These are phyloP conservation scores for Pteronura brasiliensis DNA, from an alignment of 2,113 vertebrate genomes.

Conservation along the genomic window DNA sequence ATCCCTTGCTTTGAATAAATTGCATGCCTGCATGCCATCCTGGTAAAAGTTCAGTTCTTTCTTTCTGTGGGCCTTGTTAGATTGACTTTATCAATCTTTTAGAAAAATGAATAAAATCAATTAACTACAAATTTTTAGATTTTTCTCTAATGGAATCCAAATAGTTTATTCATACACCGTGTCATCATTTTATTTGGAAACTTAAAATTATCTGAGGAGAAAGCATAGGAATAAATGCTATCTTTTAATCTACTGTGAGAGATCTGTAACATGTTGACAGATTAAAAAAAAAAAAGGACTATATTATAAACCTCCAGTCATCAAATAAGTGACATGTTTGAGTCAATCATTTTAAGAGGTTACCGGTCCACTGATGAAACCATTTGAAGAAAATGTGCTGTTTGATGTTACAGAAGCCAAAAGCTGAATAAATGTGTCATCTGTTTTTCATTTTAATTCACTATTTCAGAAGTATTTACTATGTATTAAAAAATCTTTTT, in stretches of 20 bases:
- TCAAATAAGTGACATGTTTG: constrained; percentile 67
- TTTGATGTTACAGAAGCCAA: constrained; percentile 77
- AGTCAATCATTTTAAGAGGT: constrained; percentile 73
- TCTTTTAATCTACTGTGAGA: constrained; percentile 50
- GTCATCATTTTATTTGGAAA: constrained; percentile 21
- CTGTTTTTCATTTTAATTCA: constrained; percentile 78
- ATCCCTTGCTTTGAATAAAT: background rate
- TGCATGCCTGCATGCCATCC: background rate
- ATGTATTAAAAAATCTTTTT: constrained; percentile 72
- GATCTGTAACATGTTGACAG: constrained; percentile 15
- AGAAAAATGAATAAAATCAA: background rate
- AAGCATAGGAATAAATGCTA: constrained; percentile 6
- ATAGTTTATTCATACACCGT: background rate
- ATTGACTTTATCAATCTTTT: background rate
- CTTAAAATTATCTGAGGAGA: background rate
- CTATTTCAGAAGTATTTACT: constrained; percentile 75
- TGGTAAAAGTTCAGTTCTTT: background rate
- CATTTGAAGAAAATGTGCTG: constrained; percentile 76
- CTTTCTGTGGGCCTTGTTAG: background rate
- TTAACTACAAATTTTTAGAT: background rate
- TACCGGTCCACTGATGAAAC: constrained; percentile 72
- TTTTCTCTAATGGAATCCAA: constrained; percentile 20
- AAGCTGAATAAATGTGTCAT: constrained; percentile 74
- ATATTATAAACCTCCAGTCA: constrained; percentile 57
- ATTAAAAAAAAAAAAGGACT: constrained; percentile 25